phyloP scores from a whole-genome alignment of 2,113 vertebrate genomes.

The Ailuropoda melanoleuca region DNA sequence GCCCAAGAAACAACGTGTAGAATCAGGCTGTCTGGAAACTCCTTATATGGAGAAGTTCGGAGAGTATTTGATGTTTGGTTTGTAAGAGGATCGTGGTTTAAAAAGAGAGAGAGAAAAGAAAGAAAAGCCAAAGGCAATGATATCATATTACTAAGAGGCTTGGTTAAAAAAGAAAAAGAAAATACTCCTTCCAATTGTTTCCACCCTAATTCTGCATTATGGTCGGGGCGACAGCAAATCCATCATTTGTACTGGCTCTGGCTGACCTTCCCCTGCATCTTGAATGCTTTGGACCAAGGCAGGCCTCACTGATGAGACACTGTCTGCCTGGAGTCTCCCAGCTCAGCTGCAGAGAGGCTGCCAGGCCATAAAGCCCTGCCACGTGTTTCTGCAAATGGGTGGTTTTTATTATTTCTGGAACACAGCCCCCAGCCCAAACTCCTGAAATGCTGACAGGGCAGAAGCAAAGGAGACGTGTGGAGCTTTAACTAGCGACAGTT shows the following conservation, averaged over 20 bases:
- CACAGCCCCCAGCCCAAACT: slow-evolving; percentile 54
- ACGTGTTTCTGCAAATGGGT: slow-evolving; percentile 3
- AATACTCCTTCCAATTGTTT: background rate
- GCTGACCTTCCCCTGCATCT: background rate
- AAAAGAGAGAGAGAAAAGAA: slow-evolving; percentile 41
- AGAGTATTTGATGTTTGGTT: slow-evolving; percentile 60
- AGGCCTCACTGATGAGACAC: slow-evolving; percentile 49
- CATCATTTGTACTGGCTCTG: slow-evolving; percentile 3
- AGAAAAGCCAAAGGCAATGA: slow-evolving; percentile 27
- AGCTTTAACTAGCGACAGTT: slow-evolving; percentile 40
- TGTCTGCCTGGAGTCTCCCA: slow-evolving; percentile 47
- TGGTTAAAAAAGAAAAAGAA: slow-evolving; percentile 57
- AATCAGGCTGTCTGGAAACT: slow-evolving; percentile 28
- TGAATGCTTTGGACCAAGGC: background rate
- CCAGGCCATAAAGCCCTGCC: background rate
- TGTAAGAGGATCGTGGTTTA: slow-evolving; percentile 56
- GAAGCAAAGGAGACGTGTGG: slow-evolving; percentile 57
- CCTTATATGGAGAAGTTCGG: slow-evolving; percentile 47
- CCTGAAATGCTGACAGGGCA: slow-evolving; percentile 51
- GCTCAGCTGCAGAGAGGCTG: slow-evolving; percentile 13
- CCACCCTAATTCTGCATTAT: background rate
- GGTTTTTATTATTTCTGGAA: slow-evolving; percentile 64
- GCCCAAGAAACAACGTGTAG: background rate
- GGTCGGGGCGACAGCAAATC: slow-evolving; percentile 21
- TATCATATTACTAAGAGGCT: slow-evolving; percentile 64